Percentiles rank a stretch among this genome's conserved stretches.
These are phyloP conservation scores for Cremastinae sp. DNA, from an alignment of 2,888 invertebrate genomes.

Conservation along the genomic window DNA sequence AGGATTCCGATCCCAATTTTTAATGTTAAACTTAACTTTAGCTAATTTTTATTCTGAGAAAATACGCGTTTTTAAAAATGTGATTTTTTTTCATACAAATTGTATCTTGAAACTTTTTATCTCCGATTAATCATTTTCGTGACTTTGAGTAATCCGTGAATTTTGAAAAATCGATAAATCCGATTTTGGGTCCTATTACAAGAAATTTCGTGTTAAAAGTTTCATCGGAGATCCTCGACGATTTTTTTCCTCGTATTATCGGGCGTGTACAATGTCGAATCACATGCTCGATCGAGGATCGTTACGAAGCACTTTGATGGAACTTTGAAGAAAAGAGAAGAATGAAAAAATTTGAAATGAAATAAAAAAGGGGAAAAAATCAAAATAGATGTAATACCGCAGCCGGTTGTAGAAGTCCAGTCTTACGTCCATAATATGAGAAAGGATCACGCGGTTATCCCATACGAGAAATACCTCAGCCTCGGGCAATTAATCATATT, in stretches of 20 bases:
- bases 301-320: slow-evolving; percentile 47
- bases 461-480: slow-evolving; percentile 62
- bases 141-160: no score
- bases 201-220: no score
- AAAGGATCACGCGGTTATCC: slow-evolving; percentile 43
- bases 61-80: no score
- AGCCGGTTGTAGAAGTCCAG: slow-evolving; percentile 51
- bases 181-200: no score
- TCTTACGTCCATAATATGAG: slow-evolving; percentile 39
- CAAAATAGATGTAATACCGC: slow-evolving; percentile 46
- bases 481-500: slow-evolving; percentile 79
- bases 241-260: slow-evolving; percentile 18
- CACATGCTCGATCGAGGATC: slow-evolving; percentile 37
- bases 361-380: slow-evolving; percentile 38
- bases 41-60: no score
- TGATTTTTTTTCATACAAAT: no score
- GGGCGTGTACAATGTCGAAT: slow-evolving; percentile 34
- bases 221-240: neutral
- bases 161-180: no score
- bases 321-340: neutral
- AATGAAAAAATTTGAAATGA: slow-evolving; percentile 17
- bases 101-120: no score
- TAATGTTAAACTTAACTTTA: neutral
- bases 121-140: no score
- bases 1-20: neutral